A percentile compares a stretch with the other conserved stretches of the same genome.
Conservation (phyloP, 1,140 invertebrate species). For the Cyrtorhinus lividipennis region DNA sequence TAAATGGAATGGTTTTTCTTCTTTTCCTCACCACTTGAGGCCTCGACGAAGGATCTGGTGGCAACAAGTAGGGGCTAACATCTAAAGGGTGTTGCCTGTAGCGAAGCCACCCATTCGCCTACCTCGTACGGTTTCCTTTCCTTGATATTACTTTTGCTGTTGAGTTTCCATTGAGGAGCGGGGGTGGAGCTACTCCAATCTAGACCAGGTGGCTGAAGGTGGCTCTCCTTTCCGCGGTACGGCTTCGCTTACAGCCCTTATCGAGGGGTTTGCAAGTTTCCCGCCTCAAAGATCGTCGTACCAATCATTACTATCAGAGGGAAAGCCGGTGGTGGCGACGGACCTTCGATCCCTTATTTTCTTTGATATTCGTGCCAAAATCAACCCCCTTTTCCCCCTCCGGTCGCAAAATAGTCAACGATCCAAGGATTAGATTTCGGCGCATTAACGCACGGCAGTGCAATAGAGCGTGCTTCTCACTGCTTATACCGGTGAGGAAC, state of each 20-base stretch:
- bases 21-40: neutral
- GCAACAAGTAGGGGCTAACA: neutral
- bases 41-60: neutral
- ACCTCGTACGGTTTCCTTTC: neutral
- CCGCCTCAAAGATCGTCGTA: neutral
- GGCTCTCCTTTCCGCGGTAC: neutral
- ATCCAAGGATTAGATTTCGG: too few species aligned
- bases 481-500: too few species aligned
- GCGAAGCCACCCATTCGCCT: neutral
- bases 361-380: too few species aligned
- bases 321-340: too few species aligned
- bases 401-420: too few species aligned
- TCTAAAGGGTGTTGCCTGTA: neutral
- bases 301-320: neutral
- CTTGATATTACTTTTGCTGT: neutral
- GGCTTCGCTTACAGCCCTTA: neutral
- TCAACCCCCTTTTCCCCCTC: too few species aligned
- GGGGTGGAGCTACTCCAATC: neutral
- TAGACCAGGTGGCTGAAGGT: neutral
- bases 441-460: too few species aligned
- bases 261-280: neutral
- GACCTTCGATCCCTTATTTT: too few species aligned
- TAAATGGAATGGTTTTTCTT: neutral
- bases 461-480: too few species aligned
- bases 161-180: neutral